Evolutionary conservation across 2,113 vertebrate genomes (phyloP).

Genomic region (Nibea albiflora): DNA sequence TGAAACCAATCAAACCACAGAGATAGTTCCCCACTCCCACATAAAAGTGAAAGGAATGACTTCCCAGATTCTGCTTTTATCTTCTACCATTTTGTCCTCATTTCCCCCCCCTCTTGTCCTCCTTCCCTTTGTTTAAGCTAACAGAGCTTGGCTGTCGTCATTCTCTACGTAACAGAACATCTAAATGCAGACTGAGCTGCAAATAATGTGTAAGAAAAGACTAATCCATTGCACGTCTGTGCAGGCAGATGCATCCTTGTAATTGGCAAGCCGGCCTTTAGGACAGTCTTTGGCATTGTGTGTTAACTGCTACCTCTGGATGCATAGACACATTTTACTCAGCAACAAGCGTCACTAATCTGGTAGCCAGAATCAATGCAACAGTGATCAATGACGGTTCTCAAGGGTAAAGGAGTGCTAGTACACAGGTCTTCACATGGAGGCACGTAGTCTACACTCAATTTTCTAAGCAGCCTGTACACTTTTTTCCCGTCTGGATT

Average conservation of each 20-base stretch:
- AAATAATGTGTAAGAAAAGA: conserved; percentile 9
- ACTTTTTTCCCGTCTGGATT: conserved; percentile 10
- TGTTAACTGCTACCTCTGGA: conserved; percentile 61
- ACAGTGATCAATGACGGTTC: conserved; percentile 46
- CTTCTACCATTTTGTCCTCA: neutral
- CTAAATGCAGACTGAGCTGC: conserved; percentile 35
- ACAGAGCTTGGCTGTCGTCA: neutral
- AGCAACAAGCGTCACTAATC: conserved; percentile 22
- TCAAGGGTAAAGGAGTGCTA: conserved; percentile 28
- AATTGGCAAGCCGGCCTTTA: conserved; percentile 19
- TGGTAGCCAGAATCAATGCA: conserved; percentile 38
- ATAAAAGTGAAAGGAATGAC: conserved; percentile 39
- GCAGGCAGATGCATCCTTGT: conserved; percentile 16
- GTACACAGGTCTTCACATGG: conserved; percentile 8
- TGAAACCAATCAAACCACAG: conserved; percentile 28
- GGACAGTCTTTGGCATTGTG: conserved; percentile 59
- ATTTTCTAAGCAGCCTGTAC: conserved; percentile 21
- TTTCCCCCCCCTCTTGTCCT: neutral
- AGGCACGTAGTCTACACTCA: neutral
- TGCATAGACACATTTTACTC: conserved; percentile 62
- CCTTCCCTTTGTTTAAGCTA: neutral
- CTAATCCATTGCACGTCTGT: conserved; percentile 6
- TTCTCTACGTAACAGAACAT: conserved; percentile 11
- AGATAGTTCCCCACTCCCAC: neutral
- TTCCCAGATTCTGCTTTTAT: conserved; percentile 18